These are phyloP conservation scores for Spilarctia lutea DNA, from an alignment of 2,888 invertebrate genomes.

Conservation along the genomic window DNA sequence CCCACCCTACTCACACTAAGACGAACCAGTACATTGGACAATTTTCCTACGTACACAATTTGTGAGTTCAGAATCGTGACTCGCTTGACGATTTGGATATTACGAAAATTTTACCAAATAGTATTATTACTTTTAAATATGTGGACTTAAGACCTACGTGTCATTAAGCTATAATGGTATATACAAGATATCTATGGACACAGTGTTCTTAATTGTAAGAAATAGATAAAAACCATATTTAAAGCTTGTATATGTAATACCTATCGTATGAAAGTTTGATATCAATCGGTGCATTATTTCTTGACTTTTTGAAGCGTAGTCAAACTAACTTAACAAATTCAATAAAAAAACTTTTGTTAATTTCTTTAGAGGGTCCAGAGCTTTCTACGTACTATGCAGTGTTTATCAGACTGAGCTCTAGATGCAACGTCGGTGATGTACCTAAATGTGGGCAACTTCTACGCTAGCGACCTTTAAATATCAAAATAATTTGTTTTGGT, in stretches of 20 bases:
- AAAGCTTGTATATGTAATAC: no score
- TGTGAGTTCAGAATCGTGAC: conserved; percentile 67
- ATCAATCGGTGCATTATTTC: no score
- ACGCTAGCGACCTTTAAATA: no score
- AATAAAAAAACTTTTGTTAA: neutral
- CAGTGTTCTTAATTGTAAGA: no score
- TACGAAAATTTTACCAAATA: conserved; percentile 30
- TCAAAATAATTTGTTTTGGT: neutral
- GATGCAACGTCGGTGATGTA: neutral
- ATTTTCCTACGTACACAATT: conserved; percentile 73
- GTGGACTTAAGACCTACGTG: neutral
- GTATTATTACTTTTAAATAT: neutral
- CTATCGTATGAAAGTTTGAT: no score
- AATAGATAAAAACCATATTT: no score
- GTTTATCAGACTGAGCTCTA: neutral
- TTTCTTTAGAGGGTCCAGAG: neutral
- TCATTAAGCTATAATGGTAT: neutral
- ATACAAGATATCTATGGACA: no score
- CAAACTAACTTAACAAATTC: no score
- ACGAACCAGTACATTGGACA: conserved; percentile 79
- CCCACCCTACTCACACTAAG: conserved; percentile 75
- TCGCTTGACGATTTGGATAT: conserved; percentile 74
- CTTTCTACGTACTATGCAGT: no score
- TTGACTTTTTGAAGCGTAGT: no score
- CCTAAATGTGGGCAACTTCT: no score